phyloP scores from a whole-genome alignment of 2,797 vertebrate species.

The Chanos chanos region DNA sequence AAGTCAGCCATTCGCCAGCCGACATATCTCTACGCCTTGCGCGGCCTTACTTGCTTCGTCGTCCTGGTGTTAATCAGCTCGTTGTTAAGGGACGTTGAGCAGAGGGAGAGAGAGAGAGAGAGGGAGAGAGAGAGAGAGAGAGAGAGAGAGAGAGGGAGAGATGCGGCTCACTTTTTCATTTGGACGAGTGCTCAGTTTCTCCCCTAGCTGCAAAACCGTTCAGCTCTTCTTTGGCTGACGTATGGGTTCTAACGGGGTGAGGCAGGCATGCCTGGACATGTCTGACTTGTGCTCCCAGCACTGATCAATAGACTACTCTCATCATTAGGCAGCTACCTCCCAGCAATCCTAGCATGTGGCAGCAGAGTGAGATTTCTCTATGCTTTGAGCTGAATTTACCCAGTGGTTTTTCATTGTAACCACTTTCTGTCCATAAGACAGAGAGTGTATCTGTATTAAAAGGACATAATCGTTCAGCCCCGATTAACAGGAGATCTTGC shows the following conservation, averaged over 20 bases:
- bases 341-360: too few relatives aligned
- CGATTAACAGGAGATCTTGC: too few relatives aligned
- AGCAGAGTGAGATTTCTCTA: too few relatives aligned
- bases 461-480: too few relatives aligned
- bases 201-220: conserved; percentile 11
- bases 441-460: too few relatives aligned
- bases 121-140: too few relatives aligned
- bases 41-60: conserved; percentile 8
- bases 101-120: neutral
- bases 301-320: conserved; percentile 34
- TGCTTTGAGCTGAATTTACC: too few relatives aligned
- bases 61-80: conserved; percentile 51
- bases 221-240: conserved; percentile 20
- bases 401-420: too few relatives aligned
- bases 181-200: conserved; percentile 27
- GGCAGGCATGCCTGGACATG: conserved; percentile 34
- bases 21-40: conserved; percentile 31
- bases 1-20: conserved; percentile 55
- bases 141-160: too few relatives aligned
- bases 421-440: too few relatives aligned
- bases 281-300: conserved; percentile 26
- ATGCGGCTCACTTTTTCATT: conserved; percentile 27
- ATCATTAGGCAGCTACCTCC: conserved; percentile 45
- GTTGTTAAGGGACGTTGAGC: conserved; percentile 37
- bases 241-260: conserved; percentile 32